These are phyloP conservation scores for Tychaedon coryphoeus DNA, from an alignment of 2,113 vertebrate species.

Conservation along the genomic window DNA sequence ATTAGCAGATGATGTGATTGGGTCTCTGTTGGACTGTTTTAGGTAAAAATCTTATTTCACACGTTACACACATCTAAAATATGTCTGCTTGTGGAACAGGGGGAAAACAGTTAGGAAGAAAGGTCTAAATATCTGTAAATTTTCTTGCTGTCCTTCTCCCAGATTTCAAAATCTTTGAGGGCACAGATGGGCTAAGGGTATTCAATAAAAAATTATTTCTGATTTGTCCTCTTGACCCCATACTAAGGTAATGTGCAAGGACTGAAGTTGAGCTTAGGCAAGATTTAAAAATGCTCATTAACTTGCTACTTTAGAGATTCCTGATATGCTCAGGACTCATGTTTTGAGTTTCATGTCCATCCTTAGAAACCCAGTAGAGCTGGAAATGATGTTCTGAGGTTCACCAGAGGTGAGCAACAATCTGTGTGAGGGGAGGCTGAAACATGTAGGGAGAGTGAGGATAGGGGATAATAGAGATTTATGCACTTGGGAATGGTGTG, in stretches of 20 bases:
- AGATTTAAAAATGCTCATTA: not conserved
- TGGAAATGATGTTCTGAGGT: not conserved
- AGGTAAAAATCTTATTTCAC: constrained; percentile 72
- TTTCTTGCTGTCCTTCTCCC: not conserved
- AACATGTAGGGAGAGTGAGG: not conserved
- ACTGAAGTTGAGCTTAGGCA: not conserved
- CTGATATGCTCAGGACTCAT: not conserved
- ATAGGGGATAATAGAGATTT: not conserved
- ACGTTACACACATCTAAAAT: not conserved
- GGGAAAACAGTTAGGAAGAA: not conserved
- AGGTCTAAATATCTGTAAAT: not conserved
- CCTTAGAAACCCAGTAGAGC: not conserved
- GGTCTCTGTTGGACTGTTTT: constrained; percentile 91
- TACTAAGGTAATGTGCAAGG: not conserved
- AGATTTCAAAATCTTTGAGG: not conserved
- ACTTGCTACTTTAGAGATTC: not conserved
- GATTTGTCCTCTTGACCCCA: not conserved
- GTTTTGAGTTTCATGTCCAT: not conserved
- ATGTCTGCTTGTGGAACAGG: not conserved
- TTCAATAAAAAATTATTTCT: not conserved
- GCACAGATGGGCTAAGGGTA: not conserved
- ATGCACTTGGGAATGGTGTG: not conserved
- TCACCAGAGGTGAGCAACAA: not conserved
- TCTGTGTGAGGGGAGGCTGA: not conserved
- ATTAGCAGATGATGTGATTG: constrained; percentile 94